These are phyloP conservation scores for Meliscaeva auricollis DNA, from an alignment of 2,888 invertebrate genomes.

Conservation along the genomic window DNA sequence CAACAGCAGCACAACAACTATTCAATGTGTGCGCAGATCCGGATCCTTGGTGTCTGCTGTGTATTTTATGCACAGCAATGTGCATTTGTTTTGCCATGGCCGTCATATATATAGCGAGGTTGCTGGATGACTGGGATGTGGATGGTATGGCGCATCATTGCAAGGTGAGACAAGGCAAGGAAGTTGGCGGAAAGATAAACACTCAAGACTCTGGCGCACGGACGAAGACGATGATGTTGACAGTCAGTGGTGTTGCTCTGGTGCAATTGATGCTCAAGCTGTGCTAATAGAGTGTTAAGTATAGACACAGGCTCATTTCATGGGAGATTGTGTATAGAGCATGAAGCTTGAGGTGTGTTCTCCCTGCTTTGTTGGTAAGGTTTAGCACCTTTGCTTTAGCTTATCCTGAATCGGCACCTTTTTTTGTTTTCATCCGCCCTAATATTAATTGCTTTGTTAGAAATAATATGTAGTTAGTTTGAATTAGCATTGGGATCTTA, in stretches of 20 bases:
- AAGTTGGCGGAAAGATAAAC: slow-evolving; percentile 58
- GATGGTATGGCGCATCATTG: slow-evolving; percentile 18
- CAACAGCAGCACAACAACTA: slow-evolving; percentile 13
- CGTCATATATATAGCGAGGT: slow-evolving; percentile 43
- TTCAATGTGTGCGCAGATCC: slow-evolving; percentile 63
- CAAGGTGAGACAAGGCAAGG: slow-evolving; percentile 17
- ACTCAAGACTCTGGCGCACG: background rate
- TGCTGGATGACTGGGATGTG: slow-evolving; percentile 14
- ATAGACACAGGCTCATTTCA: slow-evolving; percentile 62
- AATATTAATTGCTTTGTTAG: slow-evolving; percentile 2
- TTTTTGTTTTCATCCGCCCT: background rate
- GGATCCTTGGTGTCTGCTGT: slow-evolving; percentile 66
- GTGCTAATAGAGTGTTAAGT: slow-evolving; percentile 72
- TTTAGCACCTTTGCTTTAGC: slow-evolving; percentile 29
- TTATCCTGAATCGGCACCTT: slow-evolving; percentile 14
- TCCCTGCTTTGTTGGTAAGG: slow-evolving; percentile 23
- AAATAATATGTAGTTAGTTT: slow-evolving; percentile 6
- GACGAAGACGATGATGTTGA: slow-evolving; percentile 50
- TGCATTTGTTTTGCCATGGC: slow-evolving; percentile 61
- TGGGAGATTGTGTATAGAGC: slow-evolving; percentile 45
- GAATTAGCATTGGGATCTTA: background rate
- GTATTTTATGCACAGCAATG: slow-evolving; percentile 67
- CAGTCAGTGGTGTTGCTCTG: slow-evolving; percentile 50
- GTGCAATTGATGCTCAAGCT: slow-evolving; percentile 65
- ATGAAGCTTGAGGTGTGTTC: slow-evolving; percentile 33